Evolutionary conservation across 2,113 vertebrate species (phyloP).

Genomic region (Myiagra hebetior): DNA sequence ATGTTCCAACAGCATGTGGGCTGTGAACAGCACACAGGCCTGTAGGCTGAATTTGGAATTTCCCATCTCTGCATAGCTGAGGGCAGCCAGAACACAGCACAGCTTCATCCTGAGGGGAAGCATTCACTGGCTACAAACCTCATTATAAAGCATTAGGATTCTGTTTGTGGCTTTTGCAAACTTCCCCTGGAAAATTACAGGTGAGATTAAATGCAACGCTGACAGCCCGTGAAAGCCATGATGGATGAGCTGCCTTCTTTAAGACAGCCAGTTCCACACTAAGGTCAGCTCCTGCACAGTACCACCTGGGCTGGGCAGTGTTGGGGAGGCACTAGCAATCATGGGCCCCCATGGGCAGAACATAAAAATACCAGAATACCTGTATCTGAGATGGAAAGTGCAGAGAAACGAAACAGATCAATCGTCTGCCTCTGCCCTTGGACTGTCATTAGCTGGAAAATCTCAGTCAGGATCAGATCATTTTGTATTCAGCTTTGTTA

Average conservation of each 20-base stretch:
- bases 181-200: slow-evolving; percentile 75
- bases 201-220: slow-evolving; percentile 69
- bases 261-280: slow-evolving; percentile 50
- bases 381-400: not conserved
- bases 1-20: not conserved
- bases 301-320: not conserved
- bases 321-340: not conserved
- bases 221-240: slow-evolving; percentile 63
- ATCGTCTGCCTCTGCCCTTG: not conserved
- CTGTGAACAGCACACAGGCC: not conserved
- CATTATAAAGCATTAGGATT: slow-evolving; percentile 74
- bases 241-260: slow-evolving; percentile 76
- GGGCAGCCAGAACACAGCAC: not conserved
- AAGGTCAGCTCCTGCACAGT: slow-evolving; percentile 62
- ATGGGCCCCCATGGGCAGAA: not conserved
- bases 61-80: not conserved
- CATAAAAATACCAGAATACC: not conserved
- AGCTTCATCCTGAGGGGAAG: slow-evolving; percentile 3
- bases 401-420: not conserved
- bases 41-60: not conserved
- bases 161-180: slow-evolving; percentile 72
- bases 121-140: not conserved
- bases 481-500: not conserved
- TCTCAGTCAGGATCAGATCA: not conserved
- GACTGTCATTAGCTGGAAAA: not conserved